Base-by-base conservation (phyloP, 2,113 vertebrate genomes). In the Scomber japonicus region DNA sequence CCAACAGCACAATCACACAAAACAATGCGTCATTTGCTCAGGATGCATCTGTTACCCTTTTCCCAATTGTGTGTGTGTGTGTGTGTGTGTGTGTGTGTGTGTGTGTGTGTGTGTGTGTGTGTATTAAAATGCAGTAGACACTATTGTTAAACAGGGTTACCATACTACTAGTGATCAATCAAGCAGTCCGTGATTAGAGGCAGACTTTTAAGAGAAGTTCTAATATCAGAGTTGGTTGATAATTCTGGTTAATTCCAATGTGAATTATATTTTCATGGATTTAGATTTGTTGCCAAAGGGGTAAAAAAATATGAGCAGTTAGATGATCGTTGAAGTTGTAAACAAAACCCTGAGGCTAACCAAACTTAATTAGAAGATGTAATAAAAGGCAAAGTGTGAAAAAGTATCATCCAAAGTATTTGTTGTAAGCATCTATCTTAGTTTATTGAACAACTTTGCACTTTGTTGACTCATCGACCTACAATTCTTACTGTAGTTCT, bases 1-100 rank as follows among this genome's bases (percentile, higher is more conserved):
- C 63, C 59, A 86, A 79, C 85, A 76, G 70, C 74, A 83, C 71
- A 90, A 70, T 86, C 60, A 24, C 76, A 79, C 65, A 61, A 84
- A 83, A 83, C 68, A 70, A 75, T 77, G 51, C 65, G 62, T 64
- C 21, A 73, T 88, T 86, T 89, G 72, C 82, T 45, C 62, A 80
- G 24, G n/a, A 69, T 86, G 75, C 83, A 85, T 89, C 79, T 85
- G 73, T 62, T 87, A 40, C 71, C 71, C 24, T 64, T 59, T 63
- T 59, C 54, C 15, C n/a, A 27, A 27, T 82, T 81, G 73, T 80
- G 40, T 55, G 49, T 46, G 7, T 57, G 15, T 16, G 24, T 62
- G 71, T 69, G 78, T 21, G 78, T 44, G 76, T 24, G 71, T 70
- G 60, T 84, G 71, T 75, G 76, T 16, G 24, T 62, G 71, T 69